These are phyloP conservation scores for Cremastinae sp. DNA, from an alignment of 2,888 invertebrate genomes.

Conservation along the genomic window DNA sequence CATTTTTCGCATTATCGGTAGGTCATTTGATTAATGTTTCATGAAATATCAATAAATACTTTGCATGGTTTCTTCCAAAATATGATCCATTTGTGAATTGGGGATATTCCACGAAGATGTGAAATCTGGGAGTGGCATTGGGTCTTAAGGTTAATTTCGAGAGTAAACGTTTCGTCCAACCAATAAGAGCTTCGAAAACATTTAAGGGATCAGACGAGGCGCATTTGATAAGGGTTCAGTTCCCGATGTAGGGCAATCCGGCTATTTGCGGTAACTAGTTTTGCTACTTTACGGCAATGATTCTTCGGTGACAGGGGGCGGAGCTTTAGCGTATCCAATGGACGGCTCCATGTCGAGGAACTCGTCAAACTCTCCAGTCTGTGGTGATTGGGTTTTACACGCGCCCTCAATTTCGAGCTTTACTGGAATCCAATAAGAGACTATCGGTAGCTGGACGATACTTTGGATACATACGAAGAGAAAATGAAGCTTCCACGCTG, in stretches of 20 bases:
- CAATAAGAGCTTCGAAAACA: background rate
- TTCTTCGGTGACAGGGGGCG: conserved; percentile 1
- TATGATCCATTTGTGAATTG: too few relatives aligned
- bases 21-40: too few relatives aligned
- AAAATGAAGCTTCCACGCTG: conserved; percentile 4
- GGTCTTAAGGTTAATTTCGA: too few relatives aligned
- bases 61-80: too few relatives aligned
- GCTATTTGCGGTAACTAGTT: conserved; percentile 4
- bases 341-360: background rate
- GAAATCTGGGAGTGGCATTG: too few relatives aligned
- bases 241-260: conserved; percentile 3
- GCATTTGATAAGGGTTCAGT: background rate
- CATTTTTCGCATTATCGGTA: background rate
- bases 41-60: too few relatives aligned
- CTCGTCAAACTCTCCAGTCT: background rate
- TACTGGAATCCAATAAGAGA: conserved; percentile 22
- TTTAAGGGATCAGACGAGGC: background rate
- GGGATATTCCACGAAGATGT: too few relatives aligned
- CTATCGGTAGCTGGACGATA: background rate
- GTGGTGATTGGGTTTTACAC: background rate
- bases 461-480: background rate
- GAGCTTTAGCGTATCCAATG: background rate
- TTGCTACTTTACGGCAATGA: conserved; percentile 10
- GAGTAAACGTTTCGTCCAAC: too few relatives aligned
- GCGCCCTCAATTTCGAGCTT: conserved; percentile 6